Conservation (phyloP, 2,888 invertebrate genomes). For the Hanleya hanleyi region DNA sequence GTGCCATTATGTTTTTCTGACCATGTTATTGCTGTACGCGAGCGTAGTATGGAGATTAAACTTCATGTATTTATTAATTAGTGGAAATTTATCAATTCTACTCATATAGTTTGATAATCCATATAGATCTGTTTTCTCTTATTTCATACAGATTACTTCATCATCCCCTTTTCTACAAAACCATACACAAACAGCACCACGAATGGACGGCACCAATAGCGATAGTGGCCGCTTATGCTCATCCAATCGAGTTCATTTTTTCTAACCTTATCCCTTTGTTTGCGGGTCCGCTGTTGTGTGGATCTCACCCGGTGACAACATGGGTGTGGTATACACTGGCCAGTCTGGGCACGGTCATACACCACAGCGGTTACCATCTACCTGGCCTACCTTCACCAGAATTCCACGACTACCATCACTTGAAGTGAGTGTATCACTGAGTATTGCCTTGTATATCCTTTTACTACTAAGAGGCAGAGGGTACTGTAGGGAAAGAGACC, state of each 20-base stretch:
- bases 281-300: constrained; percentile 78
- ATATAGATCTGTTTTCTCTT: no score
- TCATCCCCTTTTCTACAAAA: constrained; percentile 82
- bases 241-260: constrained; percentile 83
- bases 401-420: constrained; percentile 90
- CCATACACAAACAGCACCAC: constrained; percentile 89
- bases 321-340: constrained; percentile 85
- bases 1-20: no score
- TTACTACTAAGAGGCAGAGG: no score
- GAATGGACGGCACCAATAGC: constrained; percentile 92
- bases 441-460: no score
- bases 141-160: constrained; percentile 80
- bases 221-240: constrained; percentile 85
- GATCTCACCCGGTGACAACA: constrained; percentile 76
- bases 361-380: constrained; percentile 89
- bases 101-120: no score
- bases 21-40: no score
- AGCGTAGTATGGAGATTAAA: no score
- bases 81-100: no score
- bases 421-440: constrained; percentile 78
- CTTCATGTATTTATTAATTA: no score
- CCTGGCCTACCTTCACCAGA: constrained; percentile 89
- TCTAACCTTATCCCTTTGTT: constrained; percentile 85
- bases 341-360: constrained; percentile 84
- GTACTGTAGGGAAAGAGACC: no score